phyloP scores from a whole-genome alignment of 2,797 vertebrate species.

The Bradypodion ventrale region DNA sequence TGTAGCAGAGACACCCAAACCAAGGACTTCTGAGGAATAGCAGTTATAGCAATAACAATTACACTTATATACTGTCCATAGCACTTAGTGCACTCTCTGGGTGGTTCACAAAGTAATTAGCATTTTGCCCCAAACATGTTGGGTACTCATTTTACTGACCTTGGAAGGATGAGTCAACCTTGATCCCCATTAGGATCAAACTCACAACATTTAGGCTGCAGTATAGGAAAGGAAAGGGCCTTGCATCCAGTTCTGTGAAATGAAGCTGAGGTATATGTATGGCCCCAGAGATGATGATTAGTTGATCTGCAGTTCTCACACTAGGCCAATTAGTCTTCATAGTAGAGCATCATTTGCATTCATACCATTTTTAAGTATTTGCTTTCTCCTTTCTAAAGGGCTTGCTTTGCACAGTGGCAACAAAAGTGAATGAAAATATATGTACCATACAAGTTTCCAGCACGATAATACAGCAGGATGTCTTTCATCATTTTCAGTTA shows the following conservation, averaged over 20 bases:
- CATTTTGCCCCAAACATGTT: too few relatives aligned
- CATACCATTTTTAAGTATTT: background rate
- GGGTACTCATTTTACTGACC: too few relatives aligned
- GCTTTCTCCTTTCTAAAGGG: slow-evolving; percentile 26
- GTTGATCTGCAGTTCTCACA: background rate
- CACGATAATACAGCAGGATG: slow-evolving; percentile 42
- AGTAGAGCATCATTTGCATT: background rate
- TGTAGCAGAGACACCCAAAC: too few relatives aligned
- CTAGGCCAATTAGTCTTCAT: background rate
- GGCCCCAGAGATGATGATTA: background rate
- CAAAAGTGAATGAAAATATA: slow-evolving; percentile 32
- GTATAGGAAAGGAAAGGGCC: too few relatives aligned
- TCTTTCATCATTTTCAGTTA: slow-evolving; percentile 39
- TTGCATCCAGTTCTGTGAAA: background rate
- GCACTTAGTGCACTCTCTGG: too few relatives aligned
- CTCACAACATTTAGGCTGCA: too few relatives aligned
- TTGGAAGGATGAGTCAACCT: too few relatives aligned
- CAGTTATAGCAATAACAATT: too few relatives aligned
- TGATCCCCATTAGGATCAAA: too few relatives aligned
- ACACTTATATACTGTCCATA: too few relatives aligned
- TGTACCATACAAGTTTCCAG: slow-evolving; percentile 46
- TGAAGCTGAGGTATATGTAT: background rate
- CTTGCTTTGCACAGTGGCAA: slow-evolving; percentile 46
- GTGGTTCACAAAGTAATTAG: too few relatives aligned
- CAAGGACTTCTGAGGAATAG: too few relatives aligned